Conservation (phyloP, 2,113 vertebrate genomes). For the Cardinalis cardinalis region DNA sequence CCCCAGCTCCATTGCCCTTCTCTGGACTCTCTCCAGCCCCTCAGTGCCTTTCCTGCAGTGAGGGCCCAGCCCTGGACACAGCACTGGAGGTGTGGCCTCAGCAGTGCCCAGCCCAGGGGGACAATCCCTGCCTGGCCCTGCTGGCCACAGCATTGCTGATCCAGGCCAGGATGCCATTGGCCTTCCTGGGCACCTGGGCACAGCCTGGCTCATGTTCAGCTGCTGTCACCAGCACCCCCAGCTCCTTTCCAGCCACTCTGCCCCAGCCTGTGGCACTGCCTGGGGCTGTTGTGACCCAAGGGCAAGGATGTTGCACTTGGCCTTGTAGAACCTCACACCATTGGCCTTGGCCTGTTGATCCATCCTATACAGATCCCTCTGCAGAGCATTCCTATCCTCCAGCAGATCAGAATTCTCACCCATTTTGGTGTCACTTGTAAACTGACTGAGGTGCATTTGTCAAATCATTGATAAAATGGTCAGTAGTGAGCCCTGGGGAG, state of each 20-base stretch:
- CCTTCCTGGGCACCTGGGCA: background rate
- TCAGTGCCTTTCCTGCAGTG: background rate
- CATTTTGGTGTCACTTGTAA: background rate
- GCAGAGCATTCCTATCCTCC: background rate
- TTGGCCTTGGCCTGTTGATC: fast-evolving
- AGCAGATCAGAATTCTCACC: background rate
- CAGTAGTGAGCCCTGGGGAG: background rate
- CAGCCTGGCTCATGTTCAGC: background rate
- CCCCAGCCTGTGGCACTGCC: background rate
- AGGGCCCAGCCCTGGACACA: background rate
- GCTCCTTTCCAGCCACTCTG: background rate
- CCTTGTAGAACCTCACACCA: background rate
- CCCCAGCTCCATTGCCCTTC: fast-evolving
- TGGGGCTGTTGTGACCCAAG: background rate
- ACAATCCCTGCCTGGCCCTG: background rate
- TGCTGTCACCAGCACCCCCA: background rate
- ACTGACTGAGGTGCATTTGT: background rate
- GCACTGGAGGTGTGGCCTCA: background rate
- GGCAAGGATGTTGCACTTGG: fast-evolving
- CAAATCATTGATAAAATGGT: background rate
- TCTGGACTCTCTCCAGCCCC: background rate
- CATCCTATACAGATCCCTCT: background rate
- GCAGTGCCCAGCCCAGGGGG: background rate
- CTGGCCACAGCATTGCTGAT: background rate
- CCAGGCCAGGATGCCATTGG: background rate